A percentile compares a stretch with the other conserved stretches of the same genome.
Evolutionary conservation across 2,113 vertebrate genomes (phyloP).

Genomic region (Corythornis cristatus): DNA sequence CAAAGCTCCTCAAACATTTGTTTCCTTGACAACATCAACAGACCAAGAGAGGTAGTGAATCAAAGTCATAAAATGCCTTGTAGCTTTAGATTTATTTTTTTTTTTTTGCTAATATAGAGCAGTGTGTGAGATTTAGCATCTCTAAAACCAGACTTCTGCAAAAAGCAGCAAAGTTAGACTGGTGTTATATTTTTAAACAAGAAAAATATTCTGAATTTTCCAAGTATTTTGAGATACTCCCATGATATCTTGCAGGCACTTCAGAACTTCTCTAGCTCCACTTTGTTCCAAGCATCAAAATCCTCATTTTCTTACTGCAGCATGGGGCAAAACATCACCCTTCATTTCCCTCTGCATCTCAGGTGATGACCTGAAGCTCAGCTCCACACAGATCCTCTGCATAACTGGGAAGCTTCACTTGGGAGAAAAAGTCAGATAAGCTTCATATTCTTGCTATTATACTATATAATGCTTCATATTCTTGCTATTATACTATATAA

Average conservation of each 20-base stretch:
- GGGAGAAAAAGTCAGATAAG: neutral
- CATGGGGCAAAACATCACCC: neutral
- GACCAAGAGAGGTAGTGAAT: constrained; percentile 12
- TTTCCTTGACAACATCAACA: constrained; percentile 76
- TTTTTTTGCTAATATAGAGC: neutral
- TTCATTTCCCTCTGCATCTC: neutral
- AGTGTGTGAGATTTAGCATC: neutral
- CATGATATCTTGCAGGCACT: neutral
- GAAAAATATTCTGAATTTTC: neutral
- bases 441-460: neutral
- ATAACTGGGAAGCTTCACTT: neutral
- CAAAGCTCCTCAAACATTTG: constrained; percentile 69
- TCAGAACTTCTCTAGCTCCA: neutral
- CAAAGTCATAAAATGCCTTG: neutral
- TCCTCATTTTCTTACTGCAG: neutral
- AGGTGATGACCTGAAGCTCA: neutral
- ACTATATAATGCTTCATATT: neutral
- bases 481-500: too few species aligned
- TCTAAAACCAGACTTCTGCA: neutral
- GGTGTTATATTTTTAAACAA: neutral
- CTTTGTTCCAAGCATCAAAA: neutral
- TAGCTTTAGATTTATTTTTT: constrained; percentile 8
- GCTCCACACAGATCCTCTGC: neutral
- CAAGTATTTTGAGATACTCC: neutral
- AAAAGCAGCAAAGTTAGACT: neutral